Conservation (phyloP, 2,797 vertebrate genomes). For the Melanotaenia trifasciata region DNA sequence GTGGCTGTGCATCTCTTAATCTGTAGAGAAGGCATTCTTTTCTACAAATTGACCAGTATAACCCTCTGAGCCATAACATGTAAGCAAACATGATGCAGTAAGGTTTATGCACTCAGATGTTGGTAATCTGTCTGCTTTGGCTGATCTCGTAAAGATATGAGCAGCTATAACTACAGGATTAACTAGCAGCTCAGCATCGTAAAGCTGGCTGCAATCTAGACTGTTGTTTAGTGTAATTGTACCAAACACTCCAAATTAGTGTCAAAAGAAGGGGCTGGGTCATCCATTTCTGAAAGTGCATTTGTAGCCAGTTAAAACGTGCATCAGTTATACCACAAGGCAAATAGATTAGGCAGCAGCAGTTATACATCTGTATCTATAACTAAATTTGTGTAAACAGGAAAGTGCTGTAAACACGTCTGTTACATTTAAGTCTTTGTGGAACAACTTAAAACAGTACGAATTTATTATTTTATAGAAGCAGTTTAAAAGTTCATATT, state of each 20-base stretch:
- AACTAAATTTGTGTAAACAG: background rate
- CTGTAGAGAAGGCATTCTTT: background rate
- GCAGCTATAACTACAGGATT: constrained; percentile 18
- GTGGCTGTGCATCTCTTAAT: background rate
- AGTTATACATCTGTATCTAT: background rate
- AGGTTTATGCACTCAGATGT: background rate
- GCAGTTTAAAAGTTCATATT: too few species aligned
- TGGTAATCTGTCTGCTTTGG: constrained; percentile 28
- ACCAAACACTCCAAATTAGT: background rate
- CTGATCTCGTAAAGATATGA: constrained; percentile 31
- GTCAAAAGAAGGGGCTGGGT: background rate
- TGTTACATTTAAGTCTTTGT: background rate
- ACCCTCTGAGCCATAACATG: background rate
- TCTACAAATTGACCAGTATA: background rate
- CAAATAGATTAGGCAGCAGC: background rate
- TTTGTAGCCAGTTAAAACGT: background rate
- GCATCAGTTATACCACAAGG: background rate
- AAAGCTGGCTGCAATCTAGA: constrained; percentile 25
- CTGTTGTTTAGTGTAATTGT: background rate
- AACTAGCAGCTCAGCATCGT: constrained; percentile 7
- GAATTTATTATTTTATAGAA: too few species aligned
- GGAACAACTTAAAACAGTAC: background rate
- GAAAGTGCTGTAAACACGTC: background rate
- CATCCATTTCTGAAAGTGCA: background rate
- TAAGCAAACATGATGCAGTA: constrained; percentile 19